Base-by-base conservation (phyloP, 2,113 vertebrate species). In the Oncorhynchus gorbuscha region DNA sequence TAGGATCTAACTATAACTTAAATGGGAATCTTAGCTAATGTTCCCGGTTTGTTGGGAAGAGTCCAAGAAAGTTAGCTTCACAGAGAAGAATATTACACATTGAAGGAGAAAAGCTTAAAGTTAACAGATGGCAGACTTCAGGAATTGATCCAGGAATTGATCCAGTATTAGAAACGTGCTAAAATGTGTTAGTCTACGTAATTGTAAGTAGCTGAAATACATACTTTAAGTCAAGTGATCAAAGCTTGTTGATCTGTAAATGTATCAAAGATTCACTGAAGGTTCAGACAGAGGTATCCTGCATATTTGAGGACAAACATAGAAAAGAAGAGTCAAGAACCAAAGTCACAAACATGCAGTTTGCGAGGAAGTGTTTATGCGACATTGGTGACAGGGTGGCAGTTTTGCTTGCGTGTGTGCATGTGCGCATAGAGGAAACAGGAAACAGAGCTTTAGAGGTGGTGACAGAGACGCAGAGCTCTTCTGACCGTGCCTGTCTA, bases 401-500 rank as follows among this genome's bases (percentile, higher is more conserved):
- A 62, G 59, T 22, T 62, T 62, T 62, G 59, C 12, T 16, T 69
- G 2, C 16, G 51, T 55, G 14, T 55, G 51, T 55, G 51, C 16
- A 2, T 55, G 51, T 55, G 49, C 4, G 49, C 16, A 1, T 12
- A 32, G 5, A 39, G 66, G 18, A 76, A 20, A 69, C 51, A 45
- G 69, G 55, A 76, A 20, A 69, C 51, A 45, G 69, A 39, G 14
- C 30, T 20, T 28, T 18, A 59, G 59, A n/a, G 11, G 9, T 0
- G 7, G 5, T 0, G 20, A 66, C 7, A 71, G 61, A 64, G 4
- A 74, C 35, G 30, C 26, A 76, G 74, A 82, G 30, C 75, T 58
- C 32, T 74, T 55, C 67, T 26, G 69, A 62, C 77, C 65, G 45
- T 30, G 14, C 35, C 58, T 79, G 78, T 71, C 78, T n/a, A 22